Evolutionary conservation across 2,888 invertebrate genomes (phyloP).

Genomic region (Argyresthia goedartella): DNA sequence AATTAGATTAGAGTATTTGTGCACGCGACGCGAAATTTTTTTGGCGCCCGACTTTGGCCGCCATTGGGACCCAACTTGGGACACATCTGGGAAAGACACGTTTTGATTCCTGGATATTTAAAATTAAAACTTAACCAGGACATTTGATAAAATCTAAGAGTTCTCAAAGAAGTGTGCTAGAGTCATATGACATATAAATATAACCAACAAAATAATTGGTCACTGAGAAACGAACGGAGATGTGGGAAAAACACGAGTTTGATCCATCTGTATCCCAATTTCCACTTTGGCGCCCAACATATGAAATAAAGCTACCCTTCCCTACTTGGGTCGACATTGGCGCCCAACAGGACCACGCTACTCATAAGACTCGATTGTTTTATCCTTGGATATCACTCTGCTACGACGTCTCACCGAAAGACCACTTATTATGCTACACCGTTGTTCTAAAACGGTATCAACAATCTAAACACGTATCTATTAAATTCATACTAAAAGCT

Average conservation of each 20-base stretch:
- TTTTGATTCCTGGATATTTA: conserved; percentile 17
- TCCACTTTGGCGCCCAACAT: conserved; percentile 13
- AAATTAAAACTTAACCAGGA: conserved; percentile 8
- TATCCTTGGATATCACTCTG: not conserved
- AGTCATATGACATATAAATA: too few species aligned
- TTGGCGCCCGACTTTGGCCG: conserved; percentile 21
- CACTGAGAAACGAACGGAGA: too few species aligned
- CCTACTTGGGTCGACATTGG: not conserved
- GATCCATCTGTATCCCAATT: too few species aligned
- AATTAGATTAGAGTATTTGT: conserved; percentile 57
- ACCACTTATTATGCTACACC: conserved; percentile 40
- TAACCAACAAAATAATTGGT: conserved; percentile 4
- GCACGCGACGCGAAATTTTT: conserved; percentile 32
- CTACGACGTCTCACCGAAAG: conserved; percentile 22
- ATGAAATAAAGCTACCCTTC: not conserved
- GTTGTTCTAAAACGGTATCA: conserved; percentile 26
- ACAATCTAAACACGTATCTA: conserved; percentile 39
- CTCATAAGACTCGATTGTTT: conserved; percentile 13
- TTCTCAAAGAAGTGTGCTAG: too few species aligned
- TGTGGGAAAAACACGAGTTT: too few species aligned
- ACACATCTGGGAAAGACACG: conserved; percentile 6
- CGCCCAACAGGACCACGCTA: conserved; percentile 6
- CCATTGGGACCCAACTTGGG: conserved; percentile 19
- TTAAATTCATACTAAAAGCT: conserved; percentile 54
- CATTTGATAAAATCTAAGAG: not conserved